Conservation (phyloP, 2,113 vertebrate genomes). For the Ursus arctos region DNA sequence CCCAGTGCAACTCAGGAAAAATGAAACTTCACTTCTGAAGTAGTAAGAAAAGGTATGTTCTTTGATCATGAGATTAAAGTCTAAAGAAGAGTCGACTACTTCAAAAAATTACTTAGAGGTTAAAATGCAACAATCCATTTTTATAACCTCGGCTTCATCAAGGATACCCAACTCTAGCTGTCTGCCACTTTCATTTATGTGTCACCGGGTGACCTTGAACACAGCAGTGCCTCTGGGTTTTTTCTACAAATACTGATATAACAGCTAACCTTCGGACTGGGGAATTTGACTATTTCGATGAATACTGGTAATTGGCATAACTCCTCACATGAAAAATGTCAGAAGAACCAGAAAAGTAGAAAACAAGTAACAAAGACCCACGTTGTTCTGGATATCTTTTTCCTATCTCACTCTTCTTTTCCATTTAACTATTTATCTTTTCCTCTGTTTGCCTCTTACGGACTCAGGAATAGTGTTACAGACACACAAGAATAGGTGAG, state of each 20-base stretch:
- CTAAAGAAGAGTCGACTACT: constrained; percentile 33
- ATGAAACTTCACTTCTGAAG: constrained; percentile 25
- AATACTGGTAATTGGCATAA: neutral
- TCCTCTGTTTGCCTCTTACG: neutral
- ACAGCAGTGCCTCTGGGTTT: constrained; percentile 28
- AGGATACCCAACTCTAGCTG: constrained; percentile 1
- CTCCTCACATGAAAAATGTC: neutral
- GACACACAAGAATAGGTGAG: neutral
- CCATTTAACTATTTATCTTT: neutral
- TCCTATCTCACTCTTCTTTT: neutral
- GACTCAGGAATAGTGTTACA: neutral
- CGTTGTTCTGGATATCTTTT: neutral
- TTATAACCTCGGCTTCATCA: constrained; percentile 1
- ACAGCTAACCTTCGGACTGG: neutral
- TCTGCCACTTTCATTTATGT: constrained; percentile 44
- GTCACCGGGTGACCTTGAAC: constrained; percentile 10
- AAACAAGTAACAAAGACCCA: neutral
- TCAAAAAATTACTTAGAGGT: constrained; percentile 47
- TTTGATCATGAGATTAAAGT: constrained; percentile 61
- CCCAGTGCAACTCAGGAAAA: neutral
- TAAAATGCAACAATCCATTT: constrained; percentile 50
- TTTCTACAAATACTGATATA: constrained; percentile 27
- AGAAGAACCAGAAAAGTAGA: neutral
- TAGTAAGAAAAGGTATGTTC: constrained; percentile 24
- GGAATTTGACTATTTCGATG: neutral